phyloP scores from a whole-genome alignment of 2,888 invertebrate species.

The Eremobia ochroleuca region DNA sequence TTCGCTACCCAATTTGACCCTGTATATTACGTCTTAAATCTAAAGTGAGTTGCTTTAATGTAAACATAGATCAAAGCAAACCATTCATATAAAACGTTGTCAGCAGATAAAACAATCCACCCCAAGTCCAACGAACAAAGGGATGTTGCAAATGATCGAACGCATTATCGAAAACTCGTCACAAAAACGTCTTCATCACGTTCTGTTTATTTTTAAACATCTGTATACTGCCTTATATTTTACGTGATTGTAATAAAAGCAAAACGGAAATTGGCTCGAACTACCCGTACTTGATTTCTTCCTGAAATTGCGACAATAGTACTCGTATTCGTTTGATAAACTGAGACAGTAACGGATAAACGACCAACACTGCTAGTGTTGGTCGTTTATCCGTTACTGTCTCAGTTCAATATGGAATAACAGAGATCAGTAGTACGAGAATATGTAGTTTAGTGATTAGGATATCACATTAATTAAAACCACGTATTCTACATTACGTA shows the following conservation, averaged over 20 bases:
- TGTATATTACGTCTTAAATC: background rate
- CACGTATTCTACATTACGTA: background rate
- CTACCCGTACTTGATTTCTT: background rate
- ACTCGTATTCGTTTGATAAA: background rate
- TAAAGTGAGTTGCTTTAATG: background rate
- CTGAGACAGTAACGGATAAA: no score
- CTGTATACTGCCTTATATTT: slow-evolving; percentile 18
- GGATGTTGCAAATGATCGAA: slow-evolving; percentile 68
- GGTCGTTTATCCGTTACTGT: background rate
- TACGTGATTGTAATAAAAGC: background rate
- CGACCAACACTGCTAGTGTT: no score
- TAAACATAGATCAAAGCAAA: slow-evolving; percentile 15
- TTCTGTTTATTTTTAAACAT: slow-evolving; percentile 41
- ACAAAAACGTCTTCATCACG: slow-evolving; percentile 31
- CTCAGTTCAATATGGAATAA: background rate
- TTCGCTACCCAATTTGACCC: no score
- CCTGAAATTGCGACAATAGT: background rate
- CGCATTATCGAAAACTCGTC: slow-evolving; percentile 61
- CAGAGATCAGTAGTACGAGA: slow-evolving; percentile 5
- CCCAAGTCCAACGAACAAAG: slow-evolving; percentile 50
- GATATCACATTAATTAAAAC: background rate
- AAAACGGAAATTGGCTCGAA: slow-evolving; percentile 18
- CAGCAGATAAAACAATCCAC: slow-evolving; percentile 31
- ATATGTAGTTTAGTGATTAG: background rate
- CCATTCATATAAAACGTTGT: slow-evolving; percentile 14